Conservation (phyloP, 2,797 vertebrate genomes). For the Psittacula echo region DNA sequence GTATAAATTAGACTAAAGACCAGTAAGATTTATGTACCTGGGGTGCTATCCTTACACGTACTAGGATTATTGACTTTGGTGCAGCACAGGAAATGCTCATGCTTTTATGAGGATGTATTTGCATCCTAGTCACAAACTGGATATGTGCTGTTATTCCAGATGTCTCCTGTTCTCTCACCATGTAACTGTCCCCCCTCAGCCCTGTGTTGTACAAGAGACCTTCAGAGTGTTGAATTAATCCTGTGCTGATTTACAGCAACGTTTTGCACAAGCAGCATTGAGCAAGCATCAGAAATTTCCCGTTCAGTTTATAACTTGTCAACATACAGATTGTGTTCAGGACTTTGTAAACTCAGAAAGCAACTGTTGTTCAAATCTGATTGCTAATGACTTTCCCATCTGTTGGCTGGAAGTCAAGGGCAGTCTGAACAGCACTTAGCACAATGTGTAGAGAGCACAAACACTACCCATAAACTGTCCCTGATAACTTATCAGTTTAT, state of each 20-base stretch:
- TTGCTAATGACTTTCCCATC: slow-evolving; percentile 59
- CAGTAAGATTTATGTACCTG: background rate
- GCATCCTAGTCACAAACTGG: background rate
- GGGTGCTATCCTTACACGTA: background rate
- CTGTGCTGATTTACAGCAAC: background rate
- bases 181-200: background rate
- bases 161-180: background rate
- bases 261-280: background rate
- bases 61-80: background rate
- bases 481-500: slow-evolving; percentile 31
- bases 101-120: background rate
- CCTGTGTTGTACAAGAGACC: background rate
- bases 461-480: slow-evolving; percentile 25
- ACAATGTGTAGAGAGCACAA: background rate
- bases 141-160: background rate
- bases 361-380: slow-evolving; percentile 28
- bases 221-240: background rate
- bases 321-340: background rate
- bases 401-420: slow-evolving; percentile 54
- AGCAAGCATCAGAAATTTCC: background rate
- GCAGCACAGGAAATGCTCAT: background rate
- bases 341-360: slow-evolving; percentile 54
- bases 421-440: slow-evolving; percentile 26
- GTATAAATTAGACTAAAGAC: background rate
- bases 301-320: background rate